phyloP scores from a whole-genome alignment of 2,888 invertebrate genomes.

The Dicyrtomina minuta region DNA sequence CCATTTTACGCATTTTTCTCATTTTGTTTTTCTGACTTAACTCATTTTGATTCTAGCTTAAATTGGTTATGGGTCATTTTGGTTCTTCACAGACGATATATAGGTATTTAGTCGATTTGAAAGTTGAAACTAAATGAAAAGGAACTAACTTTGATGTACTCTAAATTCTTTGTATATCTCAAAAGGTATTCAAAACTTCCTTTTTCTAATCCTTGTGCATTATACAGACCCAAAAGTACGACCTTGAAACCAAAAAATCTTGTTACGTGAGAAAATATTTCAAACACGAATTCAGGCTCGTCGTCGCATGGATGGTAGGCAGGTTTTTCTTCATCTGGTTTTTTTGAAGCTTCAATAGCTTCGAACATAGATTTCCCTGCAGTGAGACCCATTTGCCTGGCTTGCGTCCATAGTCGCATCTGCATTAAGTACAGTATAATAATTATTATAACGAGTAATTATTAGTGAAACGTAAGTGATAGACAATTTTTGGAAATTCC shows the following conservation, averaged over 20 bases:
- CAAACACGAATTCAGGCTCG: conserved; percentile 80
- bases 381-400: conserved; percentile 93
- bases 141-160: conserved; percentile 60
- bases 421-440: too few species aligned
- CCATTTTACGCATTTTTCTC: too few species aligned
- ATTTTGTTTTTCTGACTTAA: too few species aligned
- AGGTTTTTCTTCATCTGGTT: conserved; percentile 4
- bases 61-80: too few species aligned
- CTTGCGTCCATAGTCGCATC: conserved; percentile 97
- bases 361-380: conserved; percentile 85
- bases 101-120: too few species aligned
- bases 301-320: too few species aligned
- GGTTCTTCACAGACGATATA: too few species aligned
- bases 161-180: conserved; percentile 75
- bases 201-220: conserved; percentile 80
- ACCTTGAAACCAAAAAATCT: conserved; percentile 92
- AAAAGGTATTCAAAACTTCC: conserved; percentile 79
- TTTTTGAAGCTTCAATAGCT: conserved; percentile 61
- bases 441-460: too few species aligned
- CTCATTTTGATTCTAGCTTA: too few species aligned
- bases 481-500: too few species aligned
- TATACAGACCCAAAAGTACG: conserved; percentile 84
- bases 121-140: background rate
- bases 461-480: too few species aligned
- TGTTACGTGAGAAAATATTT: conserved; percentile 95